A percentile compares a stretch with the other conserved stretches of the same genome.
Evolutionary conservation across 2,888 invertebrate genomes (phyloP).

Genomic region (Ormyrus pomaceus): DNA sequence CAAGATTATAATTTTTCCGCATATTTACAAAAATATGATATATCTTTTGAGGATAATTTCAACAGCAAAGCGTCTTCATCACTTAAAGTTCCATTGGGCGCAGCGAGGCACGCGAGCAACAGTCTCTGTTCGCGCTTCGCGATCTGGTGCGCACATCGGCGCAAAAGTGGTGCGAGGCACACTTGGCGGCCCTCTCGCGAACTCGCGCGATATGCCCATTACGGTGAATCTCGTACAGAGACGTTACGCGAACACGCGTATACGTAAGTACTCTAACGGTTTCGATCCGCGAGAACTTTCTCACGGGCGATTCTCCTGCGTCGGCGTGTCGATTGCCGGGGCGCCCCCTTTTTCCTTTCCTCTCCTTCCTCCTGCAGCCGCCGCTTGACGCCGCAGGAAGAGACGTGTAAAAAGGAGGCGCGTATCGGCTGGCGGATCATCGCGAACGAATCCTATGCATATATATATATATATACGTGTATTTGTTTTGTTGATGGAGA

Average conservation of each 20-base stretch:
- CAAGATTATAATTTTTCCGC: too few relatives aligned
- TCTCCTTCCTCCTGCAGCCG: background rate
- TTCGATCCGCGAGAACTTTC: constrained; percentile 54
- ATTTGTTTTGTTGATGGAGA: too few relatives aligned
- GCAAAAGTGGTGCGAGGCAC: too few relatives aligned
- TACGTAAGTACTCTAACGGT: constrained; percentile 25
- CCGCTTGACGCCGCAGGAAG: background rate
- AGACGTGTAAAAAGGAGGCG: constrained; percentile 16
- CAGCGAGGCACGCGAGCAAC: background rate
- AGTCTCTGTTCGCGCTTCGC: background rate
- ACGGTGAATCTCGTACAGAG: background rate
- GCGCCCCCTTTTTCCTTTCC: constrained; percentile 6
- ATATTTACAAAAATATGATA: too few relatives aligned
- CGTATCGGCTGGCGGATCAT: background rate
- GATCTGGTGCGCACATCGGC: background rate
- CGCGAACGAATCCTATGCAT: too few relatives aligned
- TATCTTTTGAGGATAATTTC: too few relatives aligned
- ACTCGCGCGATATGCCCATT: constrained; percentile 6
- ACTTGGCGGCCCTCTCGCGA: background rate
- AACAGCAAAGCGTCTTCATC: too few relatives aligned
- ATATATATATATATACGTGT: too few relatives aligned
- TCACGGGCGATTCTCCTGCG: constrained; percentile 30
- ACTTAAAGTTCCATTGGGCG: too few relatives aligned
- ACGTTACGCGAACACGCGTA: background rate
- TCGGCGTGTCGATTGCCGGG: constrained; percentile 3